Percentiles rank a stretch among this genome's conserved stretches.
These are phyloP conservation scores for Butastur rufipennis DNA, from an alignment of 2,113 vertebrate species.

Conservation along the genomic window DNA sequence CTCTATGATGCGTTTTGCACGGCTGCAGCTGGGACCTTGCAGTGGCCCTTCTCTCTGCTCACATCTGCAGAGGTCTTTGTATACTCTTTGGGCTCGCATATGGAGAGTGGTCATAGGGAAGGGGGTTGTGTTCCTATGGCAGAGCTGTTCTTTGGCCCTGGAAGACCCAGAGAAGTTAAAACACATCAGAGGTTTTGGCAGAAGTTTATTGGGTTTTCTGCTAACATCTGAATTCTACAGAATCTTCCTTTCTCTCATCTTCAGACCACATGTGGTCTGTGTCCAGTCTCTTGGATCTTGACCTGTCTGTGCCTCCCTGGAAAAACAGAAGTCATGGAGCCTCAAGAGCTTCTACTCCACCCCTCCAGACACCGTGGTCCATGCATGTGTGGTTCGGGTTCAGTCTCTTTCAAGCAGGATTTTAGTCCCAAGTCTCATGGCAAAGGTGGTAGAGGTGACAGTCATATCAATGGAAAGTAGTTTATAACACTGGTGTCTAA, in stretches of 20 bases:
- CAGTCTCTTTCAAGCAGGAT: not conserved
- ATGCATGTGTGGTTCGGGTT: not conserved
- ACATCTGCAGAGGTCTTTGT: not conserved
- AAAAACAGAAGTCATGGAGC: not conserved
- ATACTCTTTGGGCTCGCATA: rapidly evolving
- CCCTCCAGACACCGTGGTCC: rapidly evolving
- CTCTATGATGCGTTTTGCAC: not conserved
- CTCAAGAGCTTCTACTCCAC: not conserved
- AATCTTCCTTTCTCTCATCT: not conserved
- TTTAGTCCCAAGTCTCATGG: not conserved
- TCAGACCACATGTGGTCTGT: not conserved
- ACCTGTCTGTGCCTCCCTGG: not conserved
- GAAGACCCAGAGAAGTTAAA: not conserved
- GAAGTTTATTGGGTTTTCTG: not conserved
- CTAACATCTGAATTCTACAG: not conserved
- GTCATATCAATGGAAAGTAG: not conserved
- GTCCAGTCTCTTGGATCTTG: not conserved
- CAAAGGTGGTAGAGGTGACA: not conserved
- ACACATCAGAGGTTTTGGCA: not conserved
- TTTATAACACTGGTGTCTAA: not conserved
- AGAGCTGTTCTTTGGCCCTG: not conserved
- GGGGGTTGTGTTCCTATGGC: not conserved
- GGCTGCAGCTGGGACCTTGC: not conserved
- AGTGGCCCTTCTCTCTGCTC: not conserved
- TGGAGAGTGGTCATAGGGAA: not conserved